Base-by-base conservation (phyloP, 2,113 vertebrate genomes). In the Accipiter cooperii region DNA sequence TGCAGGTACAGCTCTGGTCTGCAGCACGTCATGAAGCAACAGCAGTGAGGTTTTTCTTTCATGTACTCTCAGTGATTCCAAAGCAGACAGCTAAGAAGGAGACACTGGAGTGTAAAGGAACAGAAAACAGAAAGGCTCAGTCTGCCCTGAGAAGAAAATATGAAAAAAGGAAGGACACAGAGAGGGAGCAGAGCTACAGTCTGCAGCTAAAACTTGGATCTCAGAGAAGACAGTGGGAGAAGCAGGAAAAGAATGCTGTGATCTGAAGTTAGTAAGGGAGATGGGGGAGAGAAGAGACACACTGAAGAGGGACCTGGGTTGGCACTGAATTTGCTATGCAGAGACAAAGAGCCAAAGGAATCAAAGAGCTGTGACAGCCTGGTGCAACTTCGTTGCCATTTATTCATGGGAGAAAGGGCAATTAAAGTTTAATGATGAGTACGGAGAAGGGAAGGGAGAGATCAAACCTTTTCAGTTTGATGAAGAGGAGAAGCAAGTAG, bases 221-320 rank as follows among this genome's bases (percentile, higher is more conserved):
- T 89, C 10, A 31, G 55, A 61, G 46, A 70, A 82, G 4, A 58
- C 8, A n/a, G 13, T 13, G 19, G 16, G 19, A 60, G 22, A 86
- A 86, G 22, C 2, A 65, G 4, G 29, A 68, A 55, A 65, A 54
- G 40, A 25, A 77, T 70, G 8, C 29, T 40, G 33, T 20, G 52
- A 54, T n/a, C 9, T 33, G 34, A 87, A 71, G 24, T 28, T 57
- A 44, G 15, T 2, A 3, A 87, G 22, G 17, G 5, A 80, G 51
- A 47, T 15, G 1, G 2, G 8, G 1, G 2, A 10, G 6, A 13
- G 47, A 5, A 85, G 40, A 51, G 21, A 38, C 3, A 82, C 24
- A 17, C 42, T 42, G 19, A 31, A 11, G 13, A 63, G n/a, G 33
- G 13, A 64, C 25, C 8, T 17, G 14, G 4, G 4, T 1, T 75